Evolutionary conservation across 2,797 vertebrate species (phyloP).

Genomic region (Delichon dasypus): DNA sequence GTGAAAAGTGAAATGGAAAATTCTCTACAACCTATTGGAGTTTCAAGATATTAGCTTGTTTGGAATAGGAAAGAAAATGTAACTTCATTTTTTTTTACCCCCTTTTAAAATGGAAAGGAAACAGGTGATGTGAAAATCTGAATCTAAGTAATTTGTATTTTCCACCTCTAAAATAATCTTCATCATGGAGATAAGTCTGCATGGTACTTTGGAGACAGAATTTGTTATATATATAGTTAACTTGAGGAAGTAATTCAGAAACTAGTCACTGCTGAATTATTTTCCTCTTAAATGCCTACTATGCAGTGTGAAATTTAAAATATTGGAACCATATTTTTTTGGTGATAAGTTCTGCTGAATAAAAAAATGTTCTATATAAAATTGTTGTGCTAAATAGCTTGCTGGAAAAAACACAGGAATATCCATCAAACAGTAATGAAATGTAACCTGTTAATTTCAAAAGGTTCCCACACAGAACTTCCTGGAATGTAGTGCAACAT

Average conservation of each 20-base stretch:
- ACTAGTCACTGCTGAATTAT: background rate
- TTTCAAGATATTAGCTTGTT: background rate
- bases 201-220: background rate
- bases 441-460: conserved; percentile 1
- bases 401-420: background rate
- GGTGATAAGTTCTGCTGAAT: background rate
- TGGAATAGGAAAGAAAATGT: background rate
- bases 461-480: background rate
- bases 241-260: background rate
- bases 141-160: background rate
- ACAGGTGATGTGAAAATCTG: background rate
- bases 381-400: background rate
- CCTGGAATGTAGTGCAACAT: background rate
- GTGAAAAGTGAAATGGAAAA: background rate
- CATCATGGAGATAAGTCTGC: background rate
- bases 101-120: background rate
- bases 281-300: background rate
- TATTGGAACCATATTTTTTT: background rate
- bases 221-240: background rate
- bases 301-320: conserved; percentile 1
- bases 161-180: background rate
- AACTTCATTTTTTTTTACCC: background rate
- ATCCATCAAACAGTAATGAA: background rate
- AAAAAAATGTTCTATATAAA: background rate
- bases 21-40: background rate